Evolutionary conservation across 2,888 invertebrate genomes (phyloP).

Genomic region (Saturnia pavonia): DNA sequence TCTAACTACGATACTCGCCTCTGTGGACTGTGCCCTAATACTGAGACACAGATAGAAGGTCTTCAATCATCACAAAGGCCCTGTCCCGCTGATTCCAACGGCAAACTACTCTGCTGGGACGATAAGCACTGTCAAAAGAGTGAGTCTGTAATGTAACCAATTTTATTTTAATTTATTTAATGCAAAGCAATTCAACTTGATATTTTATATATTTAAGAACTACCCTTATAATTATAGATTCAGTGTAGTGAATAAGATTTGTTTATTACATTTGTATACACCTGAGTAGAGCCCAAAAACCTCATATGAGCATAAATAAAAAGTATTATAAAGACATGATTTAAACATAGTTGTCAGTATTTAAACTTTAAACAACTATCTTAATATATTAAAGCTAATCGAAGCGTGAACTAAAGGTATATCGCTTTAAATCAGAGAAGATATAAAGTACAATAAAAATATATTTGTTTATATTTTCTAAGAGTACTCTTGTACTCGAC

Average conservation of each 20-base stretch:
- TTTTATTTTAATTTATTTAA: not conserved
- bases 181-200: not conserved
- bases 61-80: conserved; percentile 45
- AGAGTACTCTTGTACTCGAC: not conserved
- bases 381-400: no score
- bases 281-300: no score
- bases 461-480: no score
- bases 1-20: conserved; percentile 81
- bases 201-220: not conserved
- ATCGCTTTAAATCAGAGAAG: not conserved
- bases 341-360: not conserved
- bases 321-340: not conserved
- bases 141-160: conserved; percentile 46
- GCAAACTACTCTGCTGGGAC: conserved; percentile 90
- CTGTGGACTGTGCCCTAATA: conserved; percentile 68
- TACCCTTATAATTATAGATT: not conserved
- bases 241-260: not conserved
- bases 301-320: no score
- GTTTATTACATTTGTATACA: not conserved
- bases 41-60: conserved; percentile 58
- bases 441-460: not conserved
- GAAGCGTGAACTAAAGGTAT: not conserved
- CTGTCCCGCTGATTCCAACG: conserved; percentile 64
- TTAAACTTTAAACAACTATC: not conserved
- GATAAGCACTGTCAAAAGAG: conserved; percentile 88